Evolutionary conservation across 1,140 invertebrate genomes (phyloP), one percentile per base, ranked within the genome.

Genomic region (Neomicropteryx cornuta): DNA sequence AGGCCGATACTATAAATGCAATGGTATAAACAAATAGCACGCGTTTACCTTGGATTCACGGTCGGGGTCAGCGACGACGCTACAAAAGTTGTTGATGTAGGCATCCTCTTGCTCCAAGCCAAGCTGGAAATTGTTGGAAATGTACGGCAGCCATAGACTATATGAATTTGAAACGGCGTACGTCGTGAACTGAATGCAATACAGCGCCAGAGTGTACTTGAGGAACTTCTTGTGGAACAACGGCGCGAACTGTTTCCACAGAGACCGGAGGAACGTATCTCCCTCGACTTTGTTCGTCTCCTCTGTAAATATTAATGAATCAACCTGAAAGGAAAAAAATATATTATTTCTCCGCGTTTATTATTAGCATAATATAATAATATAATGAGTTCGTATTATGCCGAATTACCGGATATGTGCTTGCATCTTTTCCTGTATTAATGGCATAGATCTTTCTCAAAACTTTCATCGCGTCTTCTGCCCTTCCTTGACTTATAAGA

Each of bases 401-500:
- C n/a, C 4, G 2, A 16, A 49, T 44, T 33, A 61, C 60, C 43
- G 46, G 36, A 43, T 51, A 64, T 0, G 42, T 42, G 28, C 55
- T 51, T 5, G 20, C 33, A 10, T 40, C 31, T 21, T 61, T 62
- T 17, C 68, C 64, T 10, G 63, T 66, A 49, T 75, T 76, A 14
- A 65, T 49, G 0, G 52, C 43, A 40, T 75, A 72, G 20, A 77
- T 75, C 31, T 50, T 56, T 23, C 55, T 55, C 33, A 77, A 56
- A 2, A 75, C 59, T 2, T 61, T 52, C 2, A 79, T 46, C 10
- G 74, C 68, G 38, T 77, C 70, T 0, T 65, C 51, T n/a, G 60
- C 50, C 18, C 67, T 56, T 43, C 75, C 72, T 44, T 68, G 66
- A 19, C 67, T 55, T 3, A 77, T 60, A 0, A 81, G 58, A 52